Evolutionary conservation across 1,140 invertebrate species (phyloP).

Genomic region (Eufriesea mexicana): DNA sequence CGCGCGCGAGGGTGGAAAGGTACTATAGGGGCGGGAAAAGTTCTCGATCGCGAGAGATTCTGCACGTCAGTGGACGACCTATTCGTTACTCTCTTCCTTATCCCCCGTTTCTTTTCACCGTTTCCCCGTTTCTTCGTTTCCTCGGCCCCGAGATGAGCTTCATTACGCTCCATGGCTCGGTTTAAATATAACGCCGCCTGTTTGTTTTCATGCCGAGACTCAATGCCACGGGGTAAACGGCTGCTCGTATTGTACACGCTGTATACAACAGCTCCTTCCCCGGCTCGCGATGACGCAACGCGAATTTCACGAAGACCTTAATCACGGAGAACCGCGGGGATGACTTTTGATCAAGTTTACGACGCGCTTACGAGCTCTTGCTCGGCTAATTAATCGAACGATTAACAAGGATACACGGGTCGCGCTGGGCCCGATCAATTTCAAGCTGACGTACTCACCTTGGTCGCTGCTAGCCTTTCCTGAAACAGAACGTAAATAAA

Average conservation of each 20-base stretch:
- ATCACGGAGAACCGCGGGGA: not conserved
- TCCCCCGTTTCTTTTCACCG: not conserved
- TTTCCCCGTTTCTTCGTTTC: not conserved
- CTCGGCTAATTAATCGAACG: not conserved
- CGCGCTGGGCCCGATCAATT: not conserved
- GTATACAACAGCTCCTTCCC: not conserved
- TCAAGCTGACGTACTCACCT: constrained; percentile 23
- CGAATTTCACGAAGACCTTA: not conserved
- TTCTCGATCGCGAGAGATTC: constrained; percentile 25
- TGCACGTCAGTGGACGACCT: constrained; percentile 24
- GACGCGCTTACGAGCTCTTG: not conserved
- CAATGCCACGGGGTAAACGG: constrained; percentile 10
- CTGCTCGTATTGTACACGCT: not conserved
- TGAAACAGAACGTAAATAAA: constrained; percentile 41
- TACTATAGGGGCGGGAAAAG: constrained; percentile 60
- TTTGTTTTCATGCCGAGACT: constrained; percentile 16
- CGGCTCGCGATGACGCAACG: not conserved
- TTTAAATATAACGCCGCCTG: constrained; percentile 18
- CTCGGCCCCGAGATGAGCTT: not conserved
- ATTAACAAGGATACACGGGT: not conserved
- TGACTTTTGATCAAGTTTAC: not conserved
- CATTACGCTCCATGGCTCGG: constrained; percentile 1
- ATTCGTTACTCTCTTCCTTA: not conserved
- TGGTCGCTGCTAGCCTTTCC: not conserved
- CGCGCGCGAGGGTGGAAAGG: constrained; percentile 46